Conservation (phyloP, 2,113 vertebrate species). For the Neofelis nebulosa region DNA sequence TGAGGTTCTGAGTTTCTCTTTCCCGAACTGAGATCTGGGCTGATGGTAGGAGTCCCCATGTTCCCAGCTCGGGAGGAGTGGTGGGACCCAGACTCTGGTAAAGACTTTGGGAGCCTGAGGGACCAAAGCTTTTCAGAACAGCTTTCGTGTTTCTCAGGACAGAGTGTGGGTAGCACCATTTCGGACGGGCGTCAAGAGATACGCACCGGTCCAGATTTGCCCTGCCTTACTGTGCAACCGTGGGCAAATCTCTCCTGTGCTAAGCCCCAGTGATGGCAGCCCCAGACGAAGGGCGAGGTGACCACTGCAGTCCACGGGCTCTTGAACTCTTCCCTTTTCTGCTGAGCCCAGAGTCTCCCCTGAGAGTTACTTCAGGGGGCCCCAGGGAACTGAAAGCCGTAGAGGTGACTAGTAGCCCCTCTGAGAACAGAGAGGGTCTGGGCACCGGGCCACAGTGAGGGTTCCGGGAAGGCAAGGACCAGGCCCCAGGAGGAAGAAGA, state of each 20-base stretch:
- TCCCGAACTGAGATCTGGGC: background rate
- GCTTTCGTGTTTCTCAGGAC: background rate
- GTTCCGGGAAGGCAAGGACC: background rate
- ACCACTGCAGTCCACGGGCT: background rate
- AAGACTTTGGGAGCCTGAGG: background rate
- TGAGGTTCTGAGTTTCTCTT: background rate
- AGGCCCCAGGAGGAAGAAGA: background rate
- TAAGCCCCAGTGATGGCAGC: background rate
- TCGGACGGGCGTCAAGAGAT: background rate
- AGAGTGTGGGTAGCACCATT: too few relatives aligned
- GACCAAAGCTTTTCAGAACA: background rate
- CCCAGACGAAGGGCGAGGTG: background rate
- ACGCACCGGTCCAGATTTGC: background rate
- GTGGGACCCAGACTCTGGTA: background rate
- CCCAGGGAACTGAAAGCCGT: background rate
- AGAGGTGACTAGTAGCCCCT: background rate
- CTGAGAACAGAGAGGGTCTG: background rate
- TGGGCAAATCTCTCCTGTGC: background rate
- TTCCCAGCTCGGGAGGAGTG: fast-evolving
- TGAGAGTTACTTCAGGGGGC: background rate
- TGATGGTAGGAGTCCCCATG: fast-evolving
- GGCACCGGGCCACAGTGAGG: background rate
- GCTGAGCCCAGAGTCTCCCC: background rate
- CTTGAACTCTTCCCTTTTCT: background rate
- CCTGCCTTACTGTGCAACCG: background rate